These are phyloP conservation scores for Corella eumyota DNA, from an alignment of 23 tunicate species.

Conservation along the genomic window DNA sequence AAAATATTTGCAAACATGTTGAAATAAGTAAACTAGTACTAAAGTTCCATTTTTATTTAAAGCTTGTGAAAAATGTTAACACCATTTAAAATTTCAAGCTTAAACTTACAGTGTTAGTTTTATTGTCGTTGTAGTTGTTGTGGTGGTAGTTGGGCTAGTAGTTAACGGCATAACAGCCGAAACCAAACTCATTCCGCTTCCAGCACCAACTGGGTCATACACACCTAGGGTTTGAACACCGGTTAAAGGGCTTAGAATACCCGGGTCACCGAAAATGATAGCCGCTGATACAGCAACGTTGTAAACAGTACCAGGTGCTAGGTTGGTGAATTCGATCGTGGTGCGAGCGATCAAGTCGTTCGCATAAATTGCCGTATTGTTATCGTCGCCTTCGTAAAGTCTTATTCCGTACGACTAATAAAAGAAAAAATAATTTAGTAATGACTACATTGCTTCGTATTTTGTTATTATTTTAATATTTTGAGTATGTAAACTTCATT, in stretches of 20 bases:
- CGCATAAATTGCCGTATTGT: constrained; percentile 11
- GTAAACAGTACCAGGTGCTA: constrained; percentile 28
- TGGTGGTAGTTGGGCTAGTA: constrained; percentile 5
- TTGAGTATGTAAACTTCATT: too few species aligned
- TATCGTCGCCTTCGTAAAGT: constrained; percentile 9
- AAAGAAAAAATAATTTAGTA: too few species aligned
- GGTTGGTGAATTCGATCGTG: constrained; percentile 5
- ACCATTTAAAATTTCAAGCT: neutral
- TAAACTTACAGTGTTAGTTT: neutral
- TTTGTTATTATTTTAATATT: too few species aligned
- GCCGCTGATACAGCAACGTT: constrained; percentile 19
- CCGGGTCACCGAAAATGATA: constrained; percentile 1
- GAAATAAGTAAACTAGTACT: too few species aligned
- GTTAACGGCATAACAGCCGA: neutral
- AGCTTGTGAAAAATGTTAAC: too few species aligned
- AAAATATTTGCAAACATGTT: too few species aligned
- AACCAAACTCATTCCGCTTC: neutral
- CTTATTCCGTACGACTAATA: too few species aligned
- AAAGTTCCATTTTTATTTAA: too few species aligned
- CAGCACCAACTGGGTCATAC: neutral
- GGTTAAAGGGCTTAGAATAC: constrained; percentile 3
- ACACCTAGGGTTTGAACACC: constrained; percentile 15
- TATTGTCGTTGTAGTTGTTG: constrained; percentile 6
- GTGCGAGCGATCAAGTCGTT: constrained; percentile 11
- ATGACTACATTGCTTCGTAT: too few species aligned